Evolutionary conservation across 2,797 vertebrate species (phyloP).

Genomic region (Hyperoplus immaculatus): DNA sequence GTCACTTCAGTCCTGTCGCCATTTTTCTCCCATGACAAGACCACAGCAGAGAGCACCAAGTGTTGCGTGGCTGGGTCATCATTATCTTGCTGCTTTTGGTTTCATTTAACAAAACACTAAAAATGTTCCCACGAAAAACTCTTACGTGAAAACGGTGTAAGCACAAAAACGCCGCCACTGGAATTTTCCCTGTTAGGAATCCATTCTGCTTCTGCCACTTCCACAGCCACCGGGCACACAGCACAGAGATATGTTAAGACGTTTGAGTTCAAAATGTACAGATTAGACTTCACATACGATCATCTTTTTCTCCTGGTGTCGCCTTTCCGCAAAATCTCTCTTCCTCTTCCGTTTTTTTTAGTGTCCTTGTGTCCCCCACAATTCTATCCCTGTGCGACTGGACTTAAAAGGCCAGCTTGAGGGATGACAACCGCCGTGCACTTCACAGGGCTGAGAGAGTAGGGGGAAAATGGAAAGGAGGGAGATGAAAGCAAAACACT

Average conservation of each 20-base stretch:
- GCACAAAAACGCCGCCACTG: slow-evolving; percentile 26
- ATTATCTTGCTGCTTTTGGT: slow-evolving; percentile 22
- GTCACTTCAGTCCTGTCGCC: slow-evolving; percentile 31
- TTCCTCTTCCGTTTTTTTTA: slow-evolving; percentile 28
- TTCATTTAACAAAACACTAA: slow-evolving; percentile 3
- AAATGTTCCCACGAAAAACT: neutral
- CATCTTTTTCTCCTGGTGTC: slow-evolving; percentile 36
- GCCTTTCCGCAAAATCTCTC: slow-evolving; percentile 46
- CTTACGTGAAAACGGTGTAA: neutral
- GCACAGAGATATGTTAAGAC: slow-evolving; percentile 18
- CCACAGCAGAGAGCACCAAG: slow-evolving; percentile 10
- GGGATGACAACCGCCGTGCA: slow-evolving; percentile 70
- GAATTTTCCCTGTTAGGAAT: slow-evolving; percentile 32
- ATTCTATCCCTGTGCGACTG: slow-evolving; percentile 60
- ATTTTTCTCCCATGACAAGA: slow-evolving; percentile 16
- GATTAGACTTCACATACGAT: slow-evolving; percentile 62
- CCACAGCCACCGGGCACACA: neutral
- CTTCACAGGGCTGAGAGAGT: slow-evolving; percentile 66
- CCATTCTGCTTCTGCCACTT: slow-evolving; percentile 22
- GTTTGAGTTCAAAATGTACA: slow-evolving; percentile 45
- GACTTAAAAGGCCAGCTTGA: slow-evolving; percentile 78
- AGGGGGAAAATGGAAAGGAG: slow-evolving; percentile 49
- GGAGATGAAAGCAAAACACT: slow-evolving; percentile 68
- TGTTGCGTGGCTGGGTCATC: slow-evolving; percentile 9
- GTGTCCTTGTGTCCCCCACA: slow-evolving; percentile 51